Base-by-base conservation (phyloP, 2,113 vertebrate species). In the Ibidorhyncha struthersii region DNA sequence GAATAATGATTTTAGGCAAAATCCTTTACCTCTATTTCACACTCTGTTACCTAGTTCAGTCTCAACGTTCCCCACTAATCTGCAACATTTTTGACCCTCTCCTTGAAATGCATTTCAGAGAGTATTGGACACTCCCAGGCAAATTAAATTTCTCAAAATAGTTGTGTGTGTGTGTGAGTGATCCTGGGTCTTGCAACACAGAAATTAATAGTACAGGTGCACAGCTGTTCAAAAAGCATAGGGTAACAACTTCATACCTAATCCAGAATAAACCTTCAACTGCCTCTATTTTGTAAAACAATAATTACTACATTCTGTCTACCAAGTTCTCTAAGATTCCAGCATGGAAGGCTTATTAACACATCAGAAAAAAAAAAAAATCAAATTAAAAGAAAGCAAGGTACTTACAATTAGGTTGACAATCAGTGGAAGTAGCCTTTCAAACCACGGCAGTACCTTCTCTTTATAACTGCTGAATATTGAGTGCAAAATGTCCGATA, bases 381-480 rank as follows among this genome's bases (percentile, higher is more conserved):
- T 14, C 6, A 4, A 87, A 49, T 50, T 12, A 41, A 74, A 91
- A 74, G 38, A 59, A 69, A 67, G 49, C 23, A 79, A 80, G 61
- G 85, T 95, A 99, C 99, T 99, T 97, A 99, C 99, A 83, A 99
- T 99, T 62, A 99, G 98, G 97, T 99, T 99, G 95, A 99, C 99
- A 86, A 99, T 99, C 96, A 99, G 98, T 34, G 99, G 99, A 96
- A 99, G 98, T 85, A 99, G 98, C 96, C 99, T 99, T 90, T 99
- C 99, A 96, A 99, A 99, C 99, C 99, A 99, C 0, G 99, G 99
- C 86, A 99, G 98, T 81, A 99, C 99, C 81, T 99, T 99, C 95
- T 99, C 99, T 94, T 99, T 99, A 88, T 99, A 99, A 87, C 99
- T 99, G 94, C 99, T 99, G 98, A 99, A 99, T 97, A 99, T 98